Conservation (phyloP, 2,113 vertebrate species). For the Leptobrachium leishanense region DNA sequence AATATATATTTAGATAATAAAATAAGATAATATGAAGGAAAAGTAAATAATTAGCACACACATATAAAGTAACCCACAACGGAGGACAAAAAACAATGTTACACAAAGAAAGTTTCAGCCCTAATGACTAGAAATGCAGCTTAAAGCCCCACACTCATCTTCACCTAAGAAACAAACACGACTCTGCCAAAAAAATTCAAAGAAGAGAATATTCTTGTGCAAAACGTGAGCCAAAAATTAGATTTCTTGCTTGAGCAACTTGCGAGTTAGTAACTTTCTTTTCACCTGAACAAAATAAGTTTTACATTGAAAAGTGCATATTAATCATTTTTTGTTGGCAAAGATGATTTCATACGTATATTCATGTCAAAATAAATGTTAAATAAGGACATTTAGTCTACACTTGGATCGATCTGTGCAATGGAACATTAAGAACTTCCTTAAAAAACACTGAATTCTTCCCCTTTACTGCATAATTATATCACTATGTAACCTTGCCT, state of each 20-base stretch:
- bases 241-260: background rate
- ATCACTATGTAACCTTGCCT: slow-evolving; percentile 5
- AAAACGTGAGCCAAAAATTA: too few relatives aligned
- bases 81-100: too few relatives aligned
- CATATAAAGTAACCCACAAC: too few relatives aligned
- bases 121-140: too few relatives aligned
- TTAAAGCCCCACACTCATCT: too few relatives aligned
- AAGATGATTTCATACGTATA: slow-evolving; percentile 16
- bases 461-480: background rate
- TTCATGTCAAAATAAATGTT: slow-evolving; percentile 17
- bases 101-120: too few relatives aligned
- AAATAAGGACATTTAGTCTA: slow-evolving; percentile 25
- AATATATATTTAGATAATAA: too few relatives aligned
- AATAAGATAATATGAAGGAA: too few relatives aligned
- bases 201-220: too few relatives aligned
- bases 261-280: slow-evolving; percentile 24
- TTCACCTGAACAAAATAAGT: background rate
- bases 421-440: background rate
- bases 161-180: too few relatives aligned
- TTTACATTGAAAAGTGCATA: slow-evolving; percentile 10
- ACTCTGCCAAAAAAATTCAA: too few relatives aligned
- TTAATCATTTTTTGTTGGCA: slow-evolving; percentile 29
- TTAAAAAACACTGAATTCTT: slow-evolving; percentile 1
- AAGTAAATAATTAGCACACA: too few relatives aligned
- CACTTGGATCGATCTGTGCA: slow-evolving; percentile 17